Percentiles rank a stretch among this genome's conserved stretches.
Conservation (phyloP, 2,797 vertebrate genomes). For the Myotis planiceps region DNA sequence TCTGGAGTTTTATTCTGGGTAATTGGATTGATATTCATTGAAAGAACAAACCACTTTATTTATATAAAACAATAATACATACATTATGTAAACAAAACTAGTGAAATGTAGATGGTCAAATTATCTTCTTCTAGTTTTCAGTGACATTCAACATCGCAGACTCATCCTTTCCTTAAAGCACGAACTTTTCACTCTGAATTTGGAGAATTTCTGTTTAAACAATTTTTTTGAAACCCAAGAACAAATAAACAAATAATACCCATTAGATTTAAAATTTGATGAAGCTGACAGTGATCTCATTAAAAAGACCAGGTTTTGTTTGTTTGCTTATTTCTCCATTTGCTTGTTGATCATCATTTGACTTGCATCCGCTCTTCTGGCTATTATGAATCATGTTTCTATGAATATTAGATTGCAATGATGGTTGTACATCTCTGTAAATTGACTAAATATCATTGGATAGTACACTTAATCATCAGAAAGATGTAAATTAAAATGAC, state of each 20-base stretch:
- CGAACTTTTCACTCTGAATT: not conserved
- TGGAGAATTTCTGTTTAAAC: constrained; percentile 22
- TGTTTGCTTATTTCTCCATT: not conserved
- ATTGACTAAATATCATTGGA: not conserved
- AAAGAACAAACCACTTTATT: not conserved
- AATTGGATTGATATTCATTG: not conserved
- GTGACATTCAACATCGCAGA: not conserved
- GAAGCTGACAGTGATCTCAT: not conserved
- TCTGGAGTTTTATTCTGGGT: not conserved
- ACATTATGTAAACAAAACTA: not conserved
- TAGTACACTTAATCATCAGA: not conserved
- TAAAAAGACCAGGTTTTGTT: constrained; percentile 1
- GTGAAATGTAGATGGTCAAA: not conserved
- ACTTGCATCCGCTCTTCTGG: not conserved
- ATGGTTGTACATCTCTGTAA: not conserved
- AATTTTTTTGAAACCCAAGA: not conserved
- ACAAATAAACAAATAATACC: not conserved
- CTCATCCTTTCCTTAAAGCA: not conserved
- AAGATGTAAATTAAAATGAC: no score
- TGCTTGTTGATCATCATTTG: not conserved
- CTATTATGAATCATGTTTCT: not conserved
- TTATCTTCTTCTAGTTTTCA: not conserved
- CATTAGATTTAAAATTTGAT: not conserved
- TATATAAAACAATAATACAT: not conserved
- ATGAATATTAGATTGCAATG: not conserved